Base-by-base conservation (phyloP, 1,140 invertebrate species). In the Aphelenchoides fujianensis region DNA sequence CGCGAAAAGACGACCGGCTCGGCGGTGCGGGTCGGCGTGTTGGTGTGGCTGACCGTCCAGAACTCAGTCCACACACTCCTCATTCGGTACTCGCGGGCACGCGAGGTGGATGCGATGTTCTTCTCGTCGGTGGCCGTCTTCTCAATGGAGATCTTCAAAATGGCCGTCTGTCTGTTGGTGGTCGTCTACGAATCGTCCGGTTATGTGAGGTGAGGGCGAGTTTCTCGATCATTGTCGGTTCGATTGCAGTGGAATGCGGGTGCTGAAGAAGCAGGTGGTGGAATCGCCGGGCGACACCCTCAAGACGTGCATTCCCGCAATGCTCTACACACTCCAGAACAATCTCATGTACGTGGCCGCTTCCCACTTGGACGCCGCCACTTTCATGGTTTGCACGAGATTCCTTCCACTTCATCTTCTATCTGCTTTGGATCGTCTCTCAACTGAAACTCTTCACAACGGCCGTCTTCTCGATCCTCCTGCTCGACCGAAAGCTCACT, bases 71-170 rank as follows among this genome's bases (percentile, higher is more conserved):
- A 83, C 55, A 82, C 81, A 7, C 61, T 83, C 2, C 66, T 83
- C 16, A 73, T 83, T 16, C 48, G 82, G 32, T 83, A 83, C 68
- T 83, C 81, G 9, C 32, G 83, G 35, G 81, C 79, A 16, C 62
- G 82, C 37, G 77, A 79, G 37, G 83, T 83, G 3, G 67, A 73
- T 36, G 81, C 79, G 30, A 84, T 84, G 83, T 83, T 78, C 72
- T 73, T 78, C 35, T 80, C 81, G 2, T 72, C 80, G n/a, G 84
- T 80, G 89, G 97, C 96, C 79, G 96, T 99, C 5, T 87, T 98
- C 19, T 92, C 95, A 90, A 88, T 95, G 12, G 97, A 99, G 87
- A 77, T 95, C n/a, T 89, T 95, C 0, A 99, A 99, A 87, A 87
- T 96, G 19, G 74, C 92, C 0, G 91, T 92, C 34, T 95, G 93